Evolutionary conservation across 1,140 invertebrate species (phyloP), one percentile per base, ranked within the genome.

Genomic region (Anastatus disparis): DNA sequence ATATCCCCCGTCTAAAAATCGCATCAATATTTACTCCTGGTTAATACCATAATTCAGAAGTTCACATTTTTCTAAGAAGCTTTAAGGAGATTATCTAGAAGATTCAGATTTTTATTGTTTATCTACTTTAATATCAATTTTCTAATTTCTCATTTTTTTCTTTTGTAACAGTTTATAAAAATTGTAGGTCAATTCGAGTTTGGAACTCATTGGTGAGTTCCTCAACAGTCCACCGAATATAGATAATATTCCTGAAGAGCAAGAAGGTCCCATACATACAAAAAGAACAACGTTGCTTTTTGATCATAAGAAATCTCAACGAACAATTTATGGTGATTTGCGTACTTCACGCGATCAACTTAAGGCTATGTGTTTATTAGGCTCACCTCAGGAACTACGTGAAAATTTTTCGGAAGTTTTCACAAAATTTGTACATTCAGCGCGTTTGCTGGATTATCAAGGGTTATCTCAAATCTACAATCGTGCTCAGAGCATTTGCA

Each of bases 261-360:
- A 66, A 17, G 35, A 29, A 3, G 22, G 44, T n/a, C 35, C 52
- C 8, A 77, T 17, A 48, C 84, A 63, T 80, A 79, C 82, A 27
- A 86, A 79, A 31, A 85, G 89, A 35, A 90, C 87, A 0, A 88
- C 88, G 46, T 81, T 94, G 1, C 76, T 92, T 0, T 94, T 92
- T 73, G 89, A 94, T 76, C 92, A 94, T 74, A 82, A 87, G 2
- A 87, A 88, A 7, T 86, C 89, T 1, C 80, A 87, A 0, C 91
- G 89, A 77, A 88, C 89, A 0, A 88, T 89, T 2, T 88, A 89
- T 44, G 89, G 89, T 0, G 91, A 93, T 75, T 80, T 93, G 15
- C 88, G 89, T 75, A 88, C 89, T 1, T 89, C 92, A 1, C 86
- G 90, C 62, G 89, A 92, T 75, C 87, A 93, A 10, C 76, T 94